Evolutionary conservation across 2,113 vertebrate genomes (phyloP).

Genomic region (Phocoena sinus): DNA sequence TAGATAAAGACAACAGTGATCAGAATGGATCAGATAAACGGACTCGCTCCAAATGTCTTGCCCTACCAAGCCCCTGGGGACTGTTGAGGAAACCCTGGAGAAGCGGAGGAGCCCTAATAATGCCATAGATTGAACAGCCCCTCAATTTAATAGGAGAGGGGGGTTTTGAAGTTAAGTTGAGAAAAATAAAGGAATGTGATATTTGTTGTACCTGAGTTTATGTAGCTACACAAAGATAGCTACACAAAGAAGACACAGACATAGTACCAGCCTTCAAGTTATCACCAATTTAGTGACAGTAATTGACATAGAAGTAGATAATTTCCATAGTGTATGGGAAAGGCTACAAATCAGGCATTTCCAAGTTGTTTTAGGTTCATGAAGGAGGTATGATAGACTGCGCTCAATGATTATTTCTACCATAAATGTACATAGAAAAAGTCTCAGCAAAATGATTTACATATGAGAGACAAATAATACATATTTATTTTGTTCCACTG

Average conservation of each 20-base stretch:
- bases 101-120: background rate
- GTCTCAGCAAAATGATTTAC: background rate
- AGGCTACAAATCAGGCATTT: background rate
- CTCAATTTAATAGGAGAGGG: background rate
- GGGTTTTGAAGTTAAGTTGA: background rate
- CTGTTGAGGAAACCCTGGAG: background rate
- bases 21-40: background rate
- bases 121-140: accelerated
- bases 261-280: background rate
- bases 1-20: background rate
- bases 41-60: background rate
- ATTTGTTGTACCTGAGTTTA: background rate
- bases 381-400: background rate
- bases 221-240: background rate
- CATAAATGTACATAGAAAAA: background rate
- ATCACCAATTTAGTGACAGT: background rate
- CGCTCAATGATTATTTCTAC: background rate
- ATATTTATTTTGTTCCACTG: background rate
- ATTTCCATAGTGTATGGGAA: background rate
- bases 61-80: background rate
- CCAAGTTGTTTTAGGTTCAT: background rate
- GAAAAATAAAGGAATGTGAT: background rate
- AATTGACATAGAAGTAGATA: background rate
- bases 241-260: background rate
- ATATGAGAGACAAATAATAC: background rate